These are phyloP conservation scores for Physella acuta DNA, from an alignment of 1,140 invertebrate genomes.

Conservation along the genomic window DNA sequence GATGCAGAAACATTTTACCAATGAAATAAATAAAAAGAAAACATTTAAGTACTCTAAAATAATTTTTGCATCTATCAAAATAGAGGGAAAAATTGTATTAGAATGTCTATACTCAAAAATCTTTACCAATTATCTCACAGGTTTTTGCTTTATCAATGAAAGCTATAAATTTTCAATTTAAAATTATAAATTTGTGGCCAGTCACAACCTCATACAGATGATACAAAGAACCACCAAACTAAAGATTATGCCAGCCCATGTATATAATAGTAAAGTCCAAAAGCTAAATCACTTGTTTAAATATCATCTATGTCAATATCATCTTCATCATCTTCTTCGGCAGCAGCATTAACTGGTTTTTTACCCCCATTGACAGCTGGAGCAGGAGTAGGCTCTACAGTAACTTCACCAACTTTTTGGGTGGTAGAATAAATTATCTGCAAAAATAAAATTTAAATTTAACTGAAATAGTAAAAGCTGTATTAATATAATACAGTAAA, in stretches of 20 bases:
- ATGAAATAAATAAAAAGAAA: too few species aligned
- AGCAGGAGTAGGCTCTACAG: constrained; percentile 29
- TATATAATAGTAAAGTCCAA: too few species aligned
- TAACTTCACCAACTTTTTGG: constrained; percentile 48
- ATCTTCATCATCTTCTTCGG: constrained; percentile 37
- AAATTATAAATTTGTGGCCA: background rate
- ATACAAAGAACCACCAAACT: background rate
- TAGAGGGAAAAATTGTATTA: too few species aligned
- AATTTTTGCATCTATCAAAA: too few species aligned
- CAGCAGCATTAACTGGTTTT: constrained; percentile 30
- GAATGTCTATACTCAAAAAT: background rate
- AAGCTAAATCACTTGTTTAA: too few species aligned
- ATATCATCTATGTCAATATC: constrained; percentile 55
- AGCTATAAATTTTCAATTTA: background rate
- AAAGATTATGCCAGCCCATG: too few species aligned
- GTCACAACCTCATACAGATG: background rate
- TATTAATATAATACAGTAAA: background rate
- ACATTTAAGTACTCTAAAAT: too few species aligned
- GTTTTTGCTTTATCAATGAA: background rate
- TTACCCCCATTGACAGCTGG: constrained; percentile 17
- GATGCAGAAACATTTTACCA: too few species aligned
- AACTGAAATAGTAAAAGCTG: background rate
- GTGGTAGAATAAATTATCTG: constrained; percentile 37
- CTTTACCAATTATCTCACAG: background rate
- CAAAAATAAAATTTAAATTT: constrained; percentile 1